Evolutionary conservation across 53 echinoderm and acorn worm genomes (phyloP).

Genomic region (Pentamera pediparva): DNA sequence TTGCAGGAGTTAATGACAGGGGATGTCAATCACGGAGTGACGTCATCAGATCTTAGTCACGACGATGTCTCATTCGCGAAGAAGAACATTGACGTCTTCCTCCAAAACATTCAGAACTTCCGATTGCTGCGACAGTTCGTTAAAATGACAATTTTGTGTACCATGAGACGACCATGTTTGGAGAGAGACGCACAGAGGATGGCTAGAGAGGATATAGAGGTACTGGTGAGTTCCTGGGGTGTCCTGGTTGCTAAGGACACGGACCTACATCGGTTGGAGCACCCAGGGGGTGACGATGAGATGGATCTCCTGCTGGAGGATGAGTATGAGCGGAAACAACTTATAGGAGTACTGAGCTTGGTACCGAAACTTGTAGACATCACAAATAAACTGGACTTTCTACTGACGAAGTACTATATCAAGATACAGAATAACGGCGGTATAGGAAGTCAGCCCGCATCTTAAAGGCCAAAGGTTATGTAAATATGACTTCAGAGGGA

Average conservation of each 20-base stretch:
- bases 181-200: conserved; percentile 60
- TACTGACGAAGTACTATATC: conserved; percentile 89
- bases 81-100: not conserved
- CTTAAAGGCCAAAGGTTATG: too few species aligned
- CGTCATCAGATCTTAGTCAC: not conserved
- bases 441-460: too few species aligned
- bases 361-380: conserved; percentile 80
- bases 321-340: conserved; percentile 54
- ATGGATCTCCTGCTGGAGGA: conserved; percentile 49
- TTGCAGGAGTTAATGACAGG: conserved; percentile 26
- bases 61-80: conserved; percentile 30
- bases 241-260: conserved; percentile 51
- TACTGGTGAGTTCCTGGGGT: conserved; percentile 72
- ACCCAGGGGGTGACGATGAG: conserved; percentile 54
- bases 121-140: conserved; percentile 76
- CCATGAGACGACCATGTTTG: conserved; percentile 43
- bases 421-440: conserved; percentile 1
- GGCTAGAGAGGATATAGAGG: conserved; percentile 76
- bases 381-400: conserved; percentile 70
- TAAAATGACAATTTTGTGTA: conserved; percentile 72
- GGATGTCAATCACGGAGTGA: conserved; percentile 27
- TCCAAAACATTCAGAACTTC: conserved; percentile 69
- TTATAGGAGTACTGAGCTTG: conserved; percentile 66
- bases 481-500: too few species aligned
- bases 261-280: conserved; percentile 64